These are phyloP conservation scores for Thelaira solivaga DNA, from an alignment of 2,888 invertebrate species.

Conservation along the genomic window DNA sequence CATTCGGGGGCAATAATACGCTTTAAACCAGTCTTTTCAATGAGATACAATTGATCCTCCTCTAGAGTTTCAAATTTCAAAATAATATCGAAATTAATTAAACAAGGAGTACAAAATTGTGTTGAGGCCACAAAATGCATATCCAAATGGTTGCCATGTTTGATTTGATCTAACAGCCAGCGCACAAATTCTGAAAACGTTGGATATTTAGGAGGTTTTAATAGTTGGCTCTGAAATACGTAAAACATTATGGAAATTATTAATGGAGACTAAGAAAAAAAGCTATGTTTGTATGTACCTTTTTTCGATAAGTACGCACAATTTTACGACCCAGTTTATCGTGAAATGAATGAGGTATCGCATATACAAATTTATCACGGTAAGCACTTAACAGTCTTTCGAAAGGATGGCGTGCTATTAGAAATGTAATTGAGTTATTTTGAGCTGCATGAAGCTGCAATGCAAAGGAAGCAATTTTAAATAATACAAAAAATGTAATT, in stretches of 20 bases:
- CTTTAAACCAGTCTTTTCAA: conserved; percentile 85
- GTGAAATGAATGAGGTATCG: conserved; percentile 89
- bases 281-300: conserved; percentile 69
- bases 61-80: conserved; percentile 90
- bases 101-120: conserved; percentile 90
- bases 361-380: conserved; percentile 89
- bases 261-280: background rate
- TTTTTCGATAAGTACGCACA: conserved; percentile 83
- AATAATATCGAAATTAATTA: conserved; percentile 88
- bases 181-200: conserved; percentile 89
- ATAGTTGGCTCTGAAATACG: conserved; percentile 66
- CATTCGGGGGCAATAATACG: conserved; percentile 88
- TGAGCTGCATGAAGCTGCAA: conserved; percentile 83
- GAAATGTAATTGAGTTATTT: conserved; percentile 86
- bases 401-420: conserved; percentile 89
- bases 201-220: conserved; percentile 81
- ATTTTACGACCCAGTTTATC: conserved; percentile 88
- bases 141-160: conserved; percentile 80
- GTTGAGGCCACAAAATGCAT: conserved; percentile 94
- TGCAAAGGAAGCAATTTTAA: too few species aligned
- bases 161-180: conserved; percentile 85
- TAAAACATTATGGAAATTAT: background rate
- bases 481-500: background rate
- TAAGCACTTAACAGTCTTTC: conserved; percentile 89
- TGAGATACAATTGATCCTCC: conserved; percentile 89